These are phyloP conservation scores for Leptinotarsa undecemlineata DNA, from an alignment of 1,140 invertebrate species.

Conservation along the genomic window DNA sequence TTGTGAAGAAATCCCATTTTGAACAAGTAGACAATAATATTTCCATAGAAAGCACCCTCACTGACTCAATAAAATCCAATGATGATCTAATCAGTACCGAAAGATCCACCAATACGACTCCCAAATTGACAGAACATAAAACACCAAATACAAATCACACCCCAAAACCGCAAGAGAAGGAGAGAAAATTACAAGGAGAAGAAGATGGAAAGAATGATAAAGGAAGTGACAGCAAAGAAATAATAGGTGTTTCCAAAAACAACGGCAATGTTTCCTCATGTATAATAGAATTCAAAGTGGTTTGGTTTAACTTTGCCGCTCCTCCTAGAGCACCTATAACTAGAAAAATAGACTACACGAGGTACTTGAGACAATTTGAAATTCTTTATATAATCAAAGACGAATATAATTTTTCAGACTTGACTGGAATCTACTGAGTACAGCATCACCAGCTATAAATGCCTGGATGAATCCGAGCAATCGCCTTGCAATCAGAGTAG, in stretches of 20 bases:
- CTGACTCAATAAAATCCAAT: constrained; percentile 45
- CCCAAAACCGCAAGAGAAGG: constrained; percentile 40
- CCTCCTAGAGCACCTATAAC: constrained; percentile 93
- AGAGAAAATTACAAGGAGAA: constrained; percentile 27
- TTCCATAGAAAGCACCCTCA: constrained; percentile 26
- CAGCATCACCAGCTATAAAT: constrained; percentile 93
- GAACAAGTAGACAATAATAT: constrained; percentile 65
- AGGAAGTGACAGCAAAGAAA: constrained; percentile 40
- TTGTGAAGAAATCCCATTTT: constrained; percentile 69
- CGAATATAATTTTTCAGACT: constrained; percentile 60
- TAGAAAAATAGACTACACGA: constrained; percentile 91
- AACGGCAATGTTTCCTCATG: constrained; percentile 76
- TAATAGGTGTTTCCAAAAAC: constrained; percentile 55
- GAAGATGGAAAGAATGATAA: constrained; percentile 32
- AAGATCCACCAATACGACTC: constrained; percentile 50
- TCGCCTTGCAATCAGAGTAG: constrained; percentile 79
- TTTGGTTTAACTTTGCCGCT: constrained; percentile 98
- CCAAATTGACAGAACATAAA: constrained; percentile 19
- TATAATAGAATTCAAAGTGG: constrained; percentile 83
- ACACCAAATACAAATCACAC: constrained; percentile 29
- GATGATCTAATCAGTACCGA: constrained; percentile 42
- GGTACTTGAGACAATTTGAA: constrained; percentile 57
- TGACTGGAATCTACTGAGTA: constrained; percentile 96
- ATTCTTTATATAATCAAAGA: not conserved
- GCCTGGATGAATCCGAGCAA: constrained; percentile 97